Evolutionary conservation across 1,140 invertebrate genomes (phyloP), one percentile per base, ranked within the genome.

Genomic region (Drosophila carrolli): DNA sequence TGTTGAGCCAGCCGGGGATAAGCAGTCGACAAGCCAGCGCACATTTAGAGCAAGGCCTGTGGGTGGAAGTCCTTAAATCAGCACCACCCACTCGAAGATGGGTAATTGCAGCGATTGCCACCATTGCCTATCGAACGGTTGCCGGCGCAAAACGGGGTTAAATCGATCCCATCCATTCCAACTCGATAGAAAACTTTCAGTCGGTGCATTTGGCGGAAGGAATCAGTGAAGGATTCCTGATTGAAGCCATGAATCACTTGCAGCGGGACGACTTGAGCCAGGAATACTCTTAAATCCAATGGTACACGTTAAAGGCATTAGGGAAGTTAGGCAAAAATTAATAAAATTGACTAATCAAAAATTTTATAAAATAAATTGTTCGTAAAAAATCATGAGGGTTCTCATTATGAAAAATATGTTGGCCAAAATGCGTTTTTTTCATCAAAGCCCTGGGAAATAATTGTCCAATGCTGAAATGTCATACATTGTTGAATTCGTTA

Each of bases 1-100:
- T 88, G 77, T 88, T 78, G 57, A 66, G 62, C 35, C 67, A 77
- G 60, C 53, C 41, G 32, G 60, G 68, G 59, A 60, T 60, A 70
- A 58, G 55, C 59, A 47, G 37, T 32, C 50, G 44, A 47, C 44
- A 43, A 37, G 23, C 37, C 11, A 48, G 11, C 14, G 57, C 59
- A 56, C 29, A 51, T 54, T 63, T 43, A 37, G 23, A 57, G 71
- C 54, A 29, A 44, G 55, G 54, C 55, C 61, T 54, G 41, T 16
- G 43, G 40, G 46, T 35, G 35, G 37, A 11, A 9, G 27, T 19
- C 40, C 43, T 60, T 67, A 50, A 67, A 50, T 43, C 63, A 62
- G 46, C 37, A 62, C 32, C 35, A 19, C 58, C 14, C 32, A 27
- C 10, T 1, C 16, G 32, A 11, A 37, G 54, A 43, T 62, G 23